Base-by-base conservation (phyloP, 2,113 vertebrate species). In the Entomyzon cyanotis region DNA sequence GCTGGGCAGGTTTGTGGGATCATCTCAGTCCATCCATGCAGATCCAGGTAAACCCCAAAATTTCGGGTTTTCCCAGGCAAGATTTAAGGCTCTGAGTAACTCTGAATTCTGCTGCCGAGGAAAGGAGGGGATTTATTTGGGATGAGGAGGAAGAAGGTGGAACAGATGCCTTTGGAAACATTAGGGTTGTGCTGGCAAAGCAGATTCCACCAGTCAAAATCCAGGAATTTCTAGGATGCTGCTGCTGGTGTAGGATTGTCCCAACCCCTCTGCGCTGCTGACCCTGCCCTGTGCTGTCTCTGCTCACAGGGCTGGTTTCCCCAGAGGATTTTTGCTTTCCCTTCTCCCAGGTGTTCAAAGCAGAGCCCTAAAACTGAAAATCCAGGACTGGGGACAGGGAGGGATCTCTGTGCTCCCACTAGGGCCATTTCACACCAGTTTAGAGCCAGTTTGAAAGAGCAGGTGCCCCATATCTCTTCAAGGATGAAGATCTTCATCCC, bases 191-290 rank as follows among this genome's bases (percentile, higher is more conserved):
- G 8, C 7, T 8, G 25, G 28, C 46, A 77, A 39, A 52, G 39
- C 9, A 5, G 31, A 27, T 58, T 16, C 53, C 2, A 3, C 4
- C 9, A 14, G 7, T 20, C 20, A 10, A 71, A 31, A 24, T 28
- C 11, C 1, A 25, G 42, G 47, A 33, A 18, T 30, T 77, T 30
- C 14, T 0, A 25, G 35, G 58, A 15, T 49, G 46, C 16, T 52
- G 24, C 49, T 3, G 12, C 22, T 4, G 30, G 28, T 0, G 0
- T 20, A 27, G 42, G 37, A 16, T 31, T 31, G 68, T 53, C 44
- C 88, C 44, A 23, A 1, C 9, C 31, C 4, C 8, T 41, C 44
- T 12, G 30, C 14, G 11, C 39, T 39, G 39, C 39, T 39, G 39
- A 39, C 39, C 39, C 39, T 39, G 39, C 39, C 39, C 39, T 39